Conservation (phyloP, 2,113 vertebrate genomes). For the Ondatra zibethicus region DNA sequence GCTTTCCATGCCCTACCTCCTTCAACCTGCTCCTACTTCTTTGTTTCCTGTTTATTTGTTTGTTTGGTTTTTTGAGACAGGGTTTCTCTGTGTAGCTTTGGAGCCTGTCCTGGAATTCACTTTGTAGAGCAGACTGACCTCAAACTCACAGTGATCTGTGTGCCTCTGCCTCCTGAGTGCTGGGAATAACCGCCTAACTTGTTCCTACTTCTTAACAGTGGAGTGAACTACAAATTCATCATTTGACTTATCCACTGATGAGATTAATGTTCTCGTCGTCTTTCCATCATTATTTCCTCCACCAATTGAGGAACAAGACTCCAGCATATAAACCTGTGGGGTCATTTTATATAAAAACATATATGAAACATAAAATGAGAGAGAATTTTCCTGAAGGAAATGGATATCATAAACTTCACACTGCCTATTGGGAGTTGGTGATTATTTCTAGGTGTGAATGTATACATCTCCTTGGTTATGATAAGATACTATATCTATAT, state of each 20-base stretch:
- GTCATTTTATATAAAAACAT: neutral
- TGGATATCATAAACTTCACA: constrained; percentile 46
- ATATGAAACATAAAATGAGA: neutral
- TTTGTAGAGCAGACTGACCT: too few species aligned
- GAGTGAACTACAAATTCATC: neutral
- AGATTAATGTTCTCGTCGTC: neutral
- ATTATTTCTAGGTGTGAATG: constrained; percentile 68
- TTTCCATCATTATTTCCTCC: neutral
- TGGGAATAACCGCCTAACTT: neutral
- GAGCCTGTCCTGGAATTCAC: too few species aligned
- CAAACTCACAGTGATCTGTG: too few species aligned
- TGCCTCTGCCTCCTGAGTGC: too few species aligned
- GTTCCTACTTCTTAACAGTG: neutral
- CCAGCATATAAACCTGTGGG: neutral
- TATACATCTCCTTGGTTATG: constrained; percentile 67
- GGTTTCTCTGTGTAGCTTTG: too few species aligned
- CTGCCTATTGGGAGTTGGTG: neutral
- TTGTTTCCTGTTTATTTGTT: too few species aligned
- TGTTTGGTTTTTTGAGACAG: too few species aligned
- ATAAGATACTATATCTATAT: constrained; percentile 36
- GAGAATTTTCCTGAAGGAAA: neutral
- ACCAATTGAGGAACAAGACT: neutral
- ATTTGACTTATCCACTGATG: neutral
- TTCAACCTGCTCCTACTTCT: neutral
- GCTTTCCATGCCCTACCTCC: neutral